Base-by-base conservation (phyloP, 2,113 vertebrate species). In the Xiphophorus maculatus region DNA sequence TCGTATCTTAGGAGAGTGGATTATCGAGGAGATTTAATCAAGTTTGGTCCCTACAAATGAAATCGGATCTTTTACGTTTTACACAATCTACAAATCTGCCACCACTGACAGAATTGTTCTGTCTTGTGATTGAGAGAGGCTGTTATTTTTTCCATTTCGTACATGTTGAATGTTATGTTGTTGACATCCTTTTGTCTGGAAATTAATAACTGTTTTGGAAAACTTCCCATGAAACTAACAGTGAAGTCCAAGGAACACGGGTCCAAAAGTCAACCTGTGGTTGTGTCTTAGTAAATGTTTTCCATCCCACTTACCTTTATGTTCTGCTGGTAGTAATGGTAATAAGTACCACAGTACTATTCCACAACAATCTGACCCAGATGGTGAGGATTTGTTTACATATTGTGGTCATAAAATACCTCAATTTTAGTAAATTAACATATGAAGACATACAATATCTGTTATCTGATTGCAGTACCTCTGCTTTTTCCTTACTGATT, bases 331-430 rank as follows among this genome's bases (percentile, higher is more conserved):
- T 65, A n/a, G 37, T 30, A 0, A n/a, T 69, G 80, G 83, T 77
- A 87, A 87, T 79, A 25, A 29, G 15, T 78, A 65, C 83, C 67
- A 27, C 51, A 19, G 19, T 33, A 54, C 9, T 70, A 33, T 76
- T 78, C 63, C 29, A 30, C 28, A n/a, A 22, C 29, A 68, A 14
- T 67, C 62, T 68, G 66, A 71, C 84, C 77, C 66, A 0, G 15
- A 62, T 29, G 1, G 25, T 4, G 13, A 15, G 6, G 22, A 58
- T 58, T 58, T n/a, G 51, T 58, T 58, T n/a, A 11, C 22, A 7
- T 25, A n/a, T n/a, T 58, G 27, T 27, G 11, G 27, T 25, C 13
- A n/a, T 32, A 32, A 30, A 32, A 8, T 3, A 14, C 30, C 6
- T 9, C n/a, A 13, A 2, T 30, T 14, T 14, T 6, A 13, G 4